phyloP scores from a whole-genome alignment of 2,113 vertebrate genomes.

The Ameiurus melas region DNA sequence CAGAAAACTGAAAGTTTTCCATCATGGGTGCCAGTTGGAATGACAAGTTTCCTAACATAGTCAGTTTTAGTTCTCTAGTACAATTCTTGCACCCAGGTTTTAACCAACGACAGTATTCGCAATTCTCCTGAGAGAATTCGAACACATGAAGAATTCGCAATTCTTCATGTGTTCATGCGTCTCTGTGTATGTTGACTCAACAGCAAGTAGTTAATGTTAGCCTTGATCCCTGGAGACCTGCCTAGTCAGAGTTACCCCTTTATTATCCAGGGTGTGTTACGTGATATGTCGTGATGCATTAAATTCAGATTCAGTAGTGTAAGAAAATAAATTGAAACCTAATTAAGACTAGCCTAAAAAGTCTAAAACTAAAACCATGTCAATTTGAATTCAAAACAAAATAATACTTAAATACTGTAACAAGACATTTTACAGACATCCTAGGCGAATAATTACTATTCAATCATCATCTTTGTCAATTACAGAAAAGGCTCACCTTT shows the following conservation, averaged over 20 bases:
- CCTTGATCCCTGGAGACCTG: not conserved
- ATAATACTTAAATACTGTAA: not conserved
- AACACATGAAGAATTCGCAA: too few relatives aligned
- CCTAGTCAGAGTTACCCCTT: not conserved
- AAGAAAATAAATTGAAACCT: not conserved
- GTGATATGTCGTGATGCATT: not conserved
- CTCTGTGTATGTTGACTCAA: not conserved
- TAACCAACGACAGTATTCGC: not conserved
- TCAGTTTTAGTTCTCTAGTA: not conserved
- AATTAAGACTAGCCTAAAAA: not conserved
- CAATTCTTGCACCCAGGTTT: not conserved
- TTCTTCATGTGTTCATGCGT: not conserved
- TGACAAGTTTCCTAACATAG: not conserved
- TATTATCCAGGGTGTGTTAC: not conserved
- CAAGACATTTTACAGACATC: not conserved
- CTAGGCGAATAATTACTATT: not conserved
- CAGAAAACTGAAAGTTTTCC: not conserved
- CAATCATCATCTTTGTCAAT: not conserved
- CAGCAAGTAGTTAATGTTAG: not conserved
- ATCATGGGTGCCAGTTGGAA: not conserved
- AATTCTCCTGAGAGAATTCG: not conserved
- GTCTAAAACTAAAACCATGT: not conserved
- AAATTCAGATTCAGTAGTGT: not conserved
- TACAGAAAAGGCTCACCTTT: conserved; percentile 71
- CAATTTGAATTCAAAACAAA: not conserved